Base-by-base conservation (phyloP, 2,888 invertebrate genomes). In the Hypsopygia costalis region DNA sequence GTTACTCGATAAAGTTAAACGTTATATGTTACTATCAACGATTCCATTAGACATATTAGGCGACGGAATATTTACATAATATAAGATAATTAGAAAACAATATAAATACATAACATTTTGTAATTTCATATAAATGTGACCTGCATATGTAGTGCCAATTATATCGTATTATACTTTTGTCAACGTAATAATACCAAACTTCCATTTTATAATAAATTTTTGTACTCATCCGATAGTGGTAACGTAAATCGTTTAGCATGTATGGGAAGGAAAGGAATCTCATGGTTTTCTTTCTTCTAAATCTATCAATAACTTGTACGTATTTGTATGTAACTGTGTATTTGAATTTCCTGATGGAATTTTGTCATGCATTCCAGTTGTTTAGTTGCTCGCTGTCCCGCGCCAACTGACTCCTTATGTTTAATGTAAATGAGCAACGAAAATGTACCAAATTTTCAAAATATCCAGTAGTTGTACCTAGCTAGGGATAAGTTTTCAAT, bases 381-480 rank as follows among this genome's bases (percentile, higher is more conserved):
- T 77, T 78, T 58, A 58, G 73, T 80, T 78, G 78, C 77, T 75
- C 72, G 61, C 62, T 52, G 48, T 55, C 53, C 63, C 58, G 55
- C 49, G 62, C 60, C 62, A 68, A 57, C 60, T 47, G 55, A 57
- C 55, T 51, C 60, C 40, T 53, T 64, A 59, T 58, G 46, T 68
- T 65, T 62, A 63, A 65, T 67, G 62, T 67, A 71, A 70, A 65
- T 55, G 85, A 86, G 88, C 87, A 88, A 88, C 87, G 87, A 88
- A 87, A 80, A 70, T 81, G 85, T 85, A 87, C 87, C 88, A 88
- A 88, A 87, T 79, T 82, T 69, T 77, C 70, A 75, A 74, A 74
- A 73, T 68, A 51, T 41, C 43, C 61, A 68, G 68, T 81, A 82
- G 70, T 75, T 76, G 71, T 83, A 81, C 69, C 74, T 85, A 82